Conservation (phyloP, 53 echinoderm and acorn worm genomes). For the Patiria pectinifera region DNA sequence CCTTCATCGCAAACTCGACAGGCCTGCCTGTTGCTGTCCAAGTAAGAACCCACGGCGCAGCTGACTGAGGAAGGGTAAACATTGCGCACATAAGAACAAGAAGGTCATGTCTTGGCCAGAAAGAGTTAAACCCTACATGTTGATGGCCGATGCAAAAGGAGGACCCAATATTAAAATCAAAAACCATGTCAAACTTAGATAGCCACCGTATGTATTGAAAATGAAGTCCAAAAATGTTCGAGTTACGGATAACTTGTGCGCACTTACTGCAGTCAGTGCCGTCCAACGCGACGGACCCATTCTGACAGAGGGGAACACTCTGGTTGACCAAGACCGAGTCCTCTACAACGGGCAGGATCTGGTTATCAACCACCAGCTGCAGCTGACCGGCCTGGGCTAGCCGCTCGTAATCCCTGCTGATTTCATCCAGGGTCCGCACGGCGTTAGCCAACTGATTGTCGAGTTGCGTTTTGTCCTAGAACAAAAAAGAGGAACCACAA, state of each 20-base stretch:
- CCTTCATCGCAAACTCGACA: constrained; percentile 52
- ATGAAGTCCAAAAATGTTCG: no score
- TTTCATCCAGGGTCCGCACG: constrained; percentile 29
- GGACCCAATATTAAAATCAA: no score
- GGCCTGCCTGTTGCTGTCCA: constrained; percentile 10
- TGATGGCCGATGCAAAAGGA: no score
- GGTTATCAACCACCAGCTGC: constrained; percentile 35
- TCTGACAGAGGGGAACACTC: constrained; percentile 43
- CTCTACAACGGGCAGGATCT: constrained; percentile 46
- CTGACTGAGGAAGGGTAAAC: constrained; percentile 27
- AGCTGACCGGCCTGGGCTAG: constrained; percentile 26
- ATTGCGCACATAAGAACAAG: background rate
- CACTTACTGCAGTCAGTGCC: constrained; percentile 35
- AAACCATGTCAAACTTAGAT: no score
- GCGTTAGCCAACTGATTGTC: constrained; percentile 16
- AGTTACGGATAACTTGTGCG: background rate
- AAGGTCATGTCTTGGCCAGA: background rate
- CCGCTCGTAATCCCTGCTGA: constrained; percentile 17
- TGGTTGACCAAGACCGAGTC: constrained; percentile 26
- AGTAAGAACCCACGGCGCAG: constrained; percentile 64
- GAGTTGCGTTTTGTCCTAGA: constrained; percentile 7
- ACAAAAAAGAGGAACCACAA: background rate
- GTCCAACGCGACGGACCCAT: constrained; percentile 36
- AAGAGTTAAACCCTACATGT: no score
- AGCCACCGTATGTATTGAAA: no score